These are phyloP conservation scores for Athene noctua DNA, from an alignment of 2,113 vertebrate species.

Conservation along the genomic window DNA sequence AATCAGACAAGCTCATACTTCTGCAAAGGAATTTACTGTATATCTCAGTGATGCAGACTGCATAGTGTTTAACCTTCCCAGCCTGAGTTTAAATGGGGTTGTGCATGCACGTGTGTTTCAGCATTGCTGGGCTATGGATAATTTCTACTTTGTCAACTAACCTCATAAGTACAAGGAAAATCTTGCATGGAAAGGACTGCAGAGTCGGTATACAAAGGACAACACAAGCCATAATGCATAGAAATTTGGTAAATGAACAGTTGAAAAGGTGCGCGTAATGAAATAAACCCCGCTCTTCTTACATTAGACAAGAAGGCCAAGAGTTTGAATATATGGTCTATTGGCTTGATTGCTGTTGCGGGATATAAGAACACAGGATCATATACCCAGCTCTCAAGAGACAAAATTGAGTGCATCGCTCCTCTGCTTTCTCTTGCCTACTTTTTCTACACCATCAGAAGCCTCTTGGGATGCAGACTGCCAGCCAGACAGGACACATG, in stretches of 20 bases:
- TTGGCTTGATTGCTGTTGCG: neutral
- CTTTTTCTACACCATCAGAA: neutral
- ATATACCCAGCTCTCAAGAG: accelerated
- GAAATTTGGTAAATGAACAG: neutral
- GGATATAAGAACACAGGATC: neutral
- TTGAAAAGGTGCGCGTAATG: neutral
- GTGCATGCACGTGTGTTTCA: neutral
- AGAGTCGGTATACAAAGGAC: neutral
- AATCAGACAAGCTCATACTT: constrained; percentile 10
- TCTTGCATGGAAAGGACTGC: neutral
- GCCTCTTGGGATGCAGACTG: neutral
- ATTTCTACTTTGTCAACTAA: neutral
- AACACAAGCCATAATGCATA: neutral
- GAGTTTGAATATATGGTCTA: neutral
- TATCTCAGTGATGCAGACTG: constrained; percentile 23
- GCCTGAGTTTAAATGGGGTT: neutral
- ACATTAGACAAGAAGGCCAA: neutral
- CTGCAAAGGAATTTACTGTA: constrained; percentile 13
- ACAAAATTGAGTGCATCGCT: neutral
- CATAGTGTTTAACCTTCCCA: neutral
- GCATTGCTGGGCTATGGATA: neutral
- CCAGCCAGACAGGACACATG: neutral
- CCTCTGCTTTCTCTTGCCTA: neutral
- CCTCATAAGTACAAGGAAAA: neutral
- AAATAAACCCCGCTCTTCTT: neutral